Evolutionary conservation across 2,113 vertebrate genomes (phyloP), one percentile per base, ranked within the genome.

Genomic region (Lepisosteus osseus): DNA sequence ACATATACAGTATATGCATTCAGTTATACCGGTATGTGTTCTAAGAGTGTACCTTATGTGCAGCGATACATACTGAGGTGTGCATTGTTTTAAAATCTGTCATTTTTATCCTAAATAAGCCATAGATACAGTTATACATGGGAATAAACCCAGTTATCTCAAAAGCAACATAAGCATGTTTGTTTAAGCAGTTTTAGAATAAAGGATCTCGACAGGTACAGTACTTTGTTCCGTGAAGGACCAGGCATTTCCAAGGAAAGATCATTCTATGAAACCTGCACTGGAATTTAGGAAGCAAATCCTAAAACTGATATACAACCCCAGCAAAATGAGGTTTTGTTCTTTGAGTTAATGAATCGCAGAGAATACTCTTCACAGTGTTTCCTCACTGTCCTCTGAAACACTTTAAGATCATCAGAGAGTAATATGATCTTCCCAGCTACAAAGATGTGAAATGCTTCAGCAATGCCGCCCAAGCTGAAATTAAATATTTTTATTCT

Each of bases 311-410:
- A 79, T 73, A 70, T 68, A 67, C 64, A 54, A 71, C 56, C 70
- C 71, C 68, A 75, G 73, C 47, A 80, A 76, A 76, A 67, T 54
- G 73, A 76, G 71, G 72, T 79, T 73, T 71, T 54, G 43, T 76
- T 71, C 56, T 61, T 64, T 67, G 75, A 73, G 62, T 66, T 80
- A 77, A 80, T 80, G 79, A 80, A 72, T 80, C 61, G 72, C 74
- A 69, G 54, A 73, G 72, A 71, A 72, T 67, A 56, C 70, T 71
- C 56, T 56, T 67, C 59, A 54, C 66, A 62, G 70, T 51, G 65
- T 59, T 70, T 71, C 44, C 4, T 54, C 62, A 69, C 69, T 54
- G 73, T 65, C 67, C 47, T 29, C 61, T 64, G 65, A 29, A 65
- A 67, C 47, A 9, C 47, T 6, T 51, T 51, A 51, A 1, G 47